phyloP scores from a whole-genome alignment of 2,113 vertebrate species.

The Rattus norvegicus region GRCr8 NC_086036.1:7341001-7341500 shows the following conservation, averaged over 20 bases:
- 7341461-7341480: rapidly evolving
- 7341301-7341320: neutral
- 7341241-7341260: neutral
- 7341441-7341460: neutral
- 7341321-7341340: neutral
- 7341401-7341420: neutral
- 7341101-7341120: neutral
- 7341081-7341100: neutral
- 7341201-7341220: neutral
- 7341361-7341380: neutral
- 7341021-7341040: neutral
- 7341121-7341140: neutral
- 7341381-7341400: neutral
- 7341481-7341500: neutral
- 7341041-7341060: neutral
- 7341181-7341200: neutral
- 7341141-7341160: neutral
- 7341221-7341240: neutral
- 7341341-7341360: neutral
- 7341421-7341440: neutral
- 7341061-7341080: neutral
- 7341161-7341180: neutral
- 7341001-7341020: neutral
- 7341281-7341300: neutral
- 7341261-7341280: neutral